Base-by-base conservation (phyloP, 2,797 vertebrate species). In the Benthosema pterotum region DNA sequence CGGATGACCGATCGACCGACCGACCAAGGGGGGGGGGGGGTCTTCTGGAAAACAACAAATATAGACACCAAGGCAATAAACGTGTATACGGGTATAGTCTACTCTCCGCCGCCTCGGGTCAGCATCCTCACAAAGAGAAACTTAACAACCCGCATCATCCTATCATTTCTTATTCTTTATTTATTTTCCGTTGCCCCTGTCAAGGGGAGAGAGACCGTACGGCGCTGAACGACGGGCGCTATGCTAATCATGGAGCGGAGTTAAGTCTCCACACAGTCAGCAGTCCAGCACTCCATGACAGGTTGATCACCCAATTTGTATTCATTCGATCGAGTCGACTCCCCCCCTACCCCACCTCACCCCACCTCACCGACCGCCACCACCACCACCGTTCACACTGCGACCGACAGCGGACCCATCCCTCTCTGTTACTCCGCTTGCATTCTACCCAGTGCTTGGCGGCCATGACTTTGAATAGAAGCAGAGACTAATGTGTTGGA, bases 261-360 rank as follows among this genome's bases (percentile, higher is more conserved):
- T 83, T 77, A 71, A 77, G 76, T 78, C 72, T 63, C 77, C 47
- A 1, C 47, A 1, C 75, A 83, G 81, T 57, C 71, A 67, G 71
- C 66, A 56, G 73, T 79, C 70, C 71, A 52, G 75, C 74, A 63
- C 77, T 77, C 70, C 62, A 58, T 72, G 77, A 82, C 82, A 79
- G 74, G 82, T 85, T 86, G 78, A 85, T 87, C 80, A 80, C 73
- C 77, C 65, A 46, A 87, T 89, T 81, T 84, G 78, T 80, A 83
- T 87, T 84, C 71, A 79, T 77, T 84, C 79, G 70, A 85, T 68
- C 78, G 74, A 78, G 70, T 71, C 65, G 1, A 60, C 48, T 47
- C 63, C 3, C 25, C 45, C 18, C 18, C 49, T 1, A 2, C 43
- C 43, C 49, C 53, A 15, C 42, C 38, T 18, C 17, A 46, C 45